phyloP scores from a whole-genome alignment of 2,888 invertebrate genomes.

The Drosophila setosimentum region DNA sequence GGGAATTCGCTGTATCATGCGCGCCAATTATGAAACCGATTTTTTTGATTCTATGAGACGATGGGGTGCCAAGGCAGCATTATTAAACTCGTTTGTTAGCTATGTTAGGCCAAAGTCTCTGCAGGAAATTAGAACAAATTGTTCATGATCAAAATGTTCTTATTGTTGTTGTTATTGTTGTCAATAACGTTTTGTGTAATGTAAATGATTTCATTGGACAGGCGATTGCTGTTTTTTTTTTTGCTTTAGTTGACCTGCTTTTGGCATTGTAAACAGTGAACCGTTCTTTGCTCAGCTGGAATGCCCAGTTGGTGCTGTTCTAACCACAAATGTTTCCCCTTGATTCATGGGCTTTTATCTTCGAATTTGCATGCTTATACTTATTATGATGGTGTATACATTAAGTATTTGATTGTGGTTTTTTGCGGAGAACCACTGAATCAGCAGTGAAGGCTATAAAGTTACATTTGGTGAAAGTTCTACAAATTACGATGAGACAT shows the following conservation, averaged over 20 bases:
- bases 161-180: conserved; percentile 24
- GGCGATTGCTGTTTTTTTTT: conserved; percentile 24
- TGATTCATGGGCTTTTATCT: conserved; percentile 11
- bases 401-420: conserved; percentile 15
- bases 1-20: conserved; percentile 77
- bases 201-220: conserved; percentile 48
- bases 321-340: conserved; percentile 45
- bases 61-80: conserved; percentile 36
- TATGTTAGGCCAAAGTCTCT: conserved; percentile 23
- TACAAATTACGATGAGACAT: conserved; percentile 46
- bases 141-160: conserved; percentile 63
- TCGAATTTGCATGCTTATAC: not conserved
- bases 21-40: conserved; percentile 56
- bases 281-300: conserved; percentile 38
- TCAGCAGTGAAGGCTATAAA: conserved; percentile 31
- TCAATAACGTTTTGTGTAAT: conserved; percentile 29
- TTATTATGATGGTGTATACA: conserved; percentile 34
- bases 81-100: conserved; percentile 42
- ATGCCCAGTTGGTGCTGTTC: conserved; percentile 40
- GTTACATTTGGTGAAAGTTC: conserved; percentile 65
- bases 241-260: conserved; percentile 56
- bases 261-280: conserved; percentile 18
- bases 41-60: conserved; percentile 33
- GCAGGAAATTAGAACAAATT: conserved; percentile 76
- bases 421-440: conserved; percentile 47